Conservation (phyloP, 1,140 invertebrate genomes). For the Procambarus clarkii region DNA sequence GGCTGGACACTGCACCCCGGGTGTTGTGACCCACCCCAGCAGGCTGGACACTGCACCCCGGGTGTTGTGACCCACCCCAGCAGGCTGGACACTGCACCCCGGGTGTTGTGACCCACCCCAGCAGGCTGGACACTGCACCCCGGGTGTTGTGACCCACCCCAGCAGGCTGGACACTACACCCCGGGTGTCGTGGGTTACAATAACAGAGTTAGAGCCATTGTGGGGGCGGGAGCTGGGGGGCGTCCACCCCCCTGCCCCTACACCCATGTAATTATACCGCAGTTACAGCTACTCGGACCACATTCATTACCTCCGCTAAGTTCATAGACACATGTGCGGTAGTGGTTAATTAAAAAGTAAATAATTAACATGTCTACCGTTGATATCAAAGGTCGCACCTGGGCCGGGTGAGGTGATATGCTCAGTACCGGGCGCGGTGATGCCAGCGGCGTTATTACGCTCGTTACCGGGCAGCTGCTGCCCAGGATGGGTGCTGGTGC, state of each 20-base stretch:
- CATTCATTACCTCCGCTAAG: not conserved
- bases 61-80: too few species aligned
- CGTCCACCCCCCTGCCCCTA: too few species aligned
- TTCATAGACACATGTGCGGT: not conserved
- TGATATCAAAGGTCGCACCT: constrained; percentile 26
- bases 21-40: too few species aligned
- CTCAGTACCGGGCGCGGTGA: constrained; percentile 20
- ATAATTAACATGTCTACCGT: constrained; percentile 34
- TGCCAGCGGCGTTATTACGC: constrained; percentile 7
- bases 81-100: too few species aligned
- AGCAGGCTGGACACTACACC: too few species aligned
- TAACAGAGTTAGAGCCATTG: not conserved
- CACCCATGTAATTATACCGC: too few species aligned
- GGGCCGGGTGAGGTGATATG: not conserved
- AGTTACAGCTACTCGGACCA: not conserved
- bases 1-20: too few species aligned
- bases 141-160: too few species aligned
- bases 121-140: too few species aligned
- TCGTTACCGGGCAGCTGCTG: constrained; percentile 14
- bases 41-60: too few species aligned
- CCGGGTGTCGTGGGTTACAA: not conserved
- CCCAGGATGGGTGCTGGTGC: constrained; percentile 13
- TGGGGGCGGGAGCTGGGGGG: not conserved
- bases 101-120: too few species aligned
- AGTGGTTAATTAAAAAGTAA: constrained; percentile 31